These are phyloP conservation scores for Mactromeris polynyma DNA, from an alignment of 2,888 invertebrate genomes.

Conservation along the genomic window DNA sequence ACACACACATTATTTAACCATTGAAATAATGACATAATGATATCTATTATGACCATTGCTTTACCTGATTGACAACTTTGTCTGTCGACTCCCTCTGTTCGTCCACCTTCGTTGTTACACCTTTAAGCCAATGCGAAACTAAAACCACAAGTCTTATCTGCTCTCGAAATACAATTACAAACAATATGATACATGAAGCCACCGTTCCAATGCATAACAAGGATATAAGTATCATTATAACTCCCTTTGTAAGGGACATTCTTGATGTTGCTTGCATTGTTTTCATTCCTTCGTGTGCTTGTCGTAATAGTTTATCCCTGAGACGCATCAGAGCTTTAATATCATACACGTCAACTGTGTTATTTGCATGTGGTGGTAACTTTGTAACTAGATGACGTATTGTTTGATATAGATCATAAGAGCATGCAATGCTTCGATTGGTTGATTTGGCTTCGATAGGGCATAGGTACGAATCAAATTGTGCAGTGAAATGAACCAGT, in stretches of 20 bases:
- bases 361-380: no score
- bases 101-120: slow-evolving; percentile 33
- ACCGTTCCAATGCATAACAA: slow-evolving; percentile 16
- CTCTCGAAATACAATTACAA: slow-evolving; percentile 28
- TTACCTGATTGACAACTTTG: slow-evolving; percentile 45
- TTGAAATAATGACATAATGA: no score
- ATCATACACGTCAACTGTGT: no score
- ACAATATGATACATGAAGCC: neutral
- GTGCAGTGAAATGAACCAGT: neutral
- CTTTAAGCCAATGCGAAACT: slow-evolving; percentile 49
- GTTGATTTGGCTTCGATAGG: neutral
- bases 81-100: slow-evolving; percentile 20
- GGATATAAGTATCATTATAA: neutral
- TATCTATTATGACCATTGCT: no score
- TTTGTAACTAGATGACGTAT: neutral
- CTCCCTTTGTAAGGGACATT: neutral
- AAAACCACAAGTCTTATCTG: slow-evolving; percentile 32
- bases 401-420: neutral
- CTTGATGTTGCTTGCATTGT: neutral
- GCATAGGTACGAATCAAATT: neutral
- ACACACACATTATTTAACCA: no score
- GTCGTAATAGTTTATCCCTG: no score
- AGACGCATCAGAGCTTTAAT: no score
- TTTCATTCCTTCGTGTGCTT: neutral
- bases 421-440: neutral